A percentile compares a stretch with the other conserved stretches of the same genome.
These are phyloP conservation scores for Mallotus villosus DNA, from an alignment of 2,797 vertebrate species.

Conservation along the genomic window DNA sequence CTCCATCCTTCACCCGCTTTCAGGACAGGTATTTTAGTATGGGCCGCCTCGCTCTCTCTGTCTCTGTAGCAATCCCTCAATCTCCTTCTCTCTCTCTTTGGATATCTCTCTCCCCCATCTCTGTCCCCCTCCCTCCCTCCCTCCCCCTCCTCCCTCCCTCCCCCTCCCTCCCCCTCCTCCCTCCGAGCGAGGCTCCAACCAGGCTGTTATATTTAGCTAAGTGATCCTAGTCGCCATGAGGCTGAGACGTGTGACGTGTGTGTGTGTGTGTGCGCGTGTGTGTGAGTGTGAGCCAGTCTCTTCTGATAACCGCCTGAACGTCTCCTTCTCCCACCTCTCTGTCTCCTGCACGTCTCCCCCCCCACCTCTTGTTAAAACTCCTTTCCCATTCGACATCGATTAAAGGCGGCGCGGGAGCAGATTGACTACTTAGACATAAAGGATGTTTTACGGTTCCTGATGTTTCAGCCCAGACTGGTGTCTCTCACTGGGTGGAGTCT, in stretches of 20 bases:
- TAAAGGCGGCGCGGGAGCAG: not conserved
- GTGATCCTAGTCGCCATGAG: slow-evolving; percentile 9
- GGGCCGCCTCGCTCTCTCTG: too few relatives aligned
- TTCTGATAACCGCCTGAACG: too few relatives aligned
- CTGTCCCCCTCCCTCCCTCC: not conserved
- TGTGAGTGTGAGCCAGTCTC: too few relatives aligned
- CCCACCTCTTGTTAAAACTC: slow-evolving; percentile 1
- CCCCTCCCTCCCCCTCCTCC: not conserved
- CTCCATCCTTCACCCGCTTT: too few relatives aligned
- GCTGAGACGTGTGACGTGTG: not conserved
- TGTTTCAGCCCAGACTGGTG: too few relatives aligned
- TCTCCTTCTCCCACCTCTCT: not conserved
- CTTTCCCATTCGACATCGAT: slow-evolving; percentile 11
- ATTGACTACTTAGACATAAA: slow-evolving; percentile 9
- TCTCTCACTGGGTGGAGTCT: not conserved
- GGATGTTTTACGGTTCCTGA: too few relatives aligned
- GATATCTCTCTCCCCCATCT: not conserved
- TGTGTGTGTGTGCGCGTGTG: too few relatives aligned
- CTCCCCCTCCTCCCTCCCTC: not conserved
- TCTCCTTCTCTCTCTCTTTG: not conserved
- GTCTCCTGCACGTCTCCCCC: not conserved
- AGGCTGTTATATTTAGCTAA: slow-evolving; percentile 12
- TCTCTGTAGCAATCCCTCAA: not conserved
- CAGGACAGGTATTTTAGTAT: too few relatives aligned
- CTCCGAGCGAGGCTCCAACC: not conserved